Percentiles rank a stretch among this genome's conserved stretches.
These are phyloP conservation scores for Galemys pyrenaicus DNA, from an alignment of 2,113 vertebrate genomes.

Conservation along the genomic window DNA sequence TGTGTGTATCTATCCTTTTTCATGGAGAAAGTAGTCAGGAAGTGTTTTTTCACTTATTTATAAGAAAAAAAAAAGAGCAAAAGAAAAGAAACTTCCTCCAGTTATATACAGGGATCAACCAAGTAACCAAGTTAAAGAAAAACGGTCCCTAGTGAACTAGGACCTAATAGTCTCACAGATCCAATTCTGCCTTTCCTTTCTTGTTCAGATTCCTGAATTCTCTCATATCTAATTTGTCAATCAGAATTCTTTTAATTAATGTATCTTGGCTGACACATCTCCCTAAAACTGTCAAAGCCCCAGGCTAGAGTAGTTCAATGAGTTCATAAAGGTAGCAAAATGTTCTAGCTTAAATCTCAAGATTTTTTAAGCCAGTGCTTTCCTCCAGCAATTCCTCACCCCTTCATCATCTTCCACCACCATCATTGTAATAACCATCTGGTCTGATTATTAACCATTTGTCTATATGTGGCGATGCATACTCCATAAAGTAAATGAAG, in stretches of 20 bases:
- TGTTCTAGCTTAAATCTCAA: neutral
- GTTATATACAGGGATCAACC: neutral
- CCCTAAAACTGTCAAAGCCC: neutral
- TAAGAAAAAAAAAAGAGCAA: constrained; percentile 2
- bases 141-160: neutral
- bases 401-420: neutral
- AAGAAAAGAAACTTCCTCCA: neutral
- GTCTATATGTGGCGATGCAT: neutral
- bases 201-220: neutral
- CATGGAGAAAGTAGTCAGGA: constrained; percentile 6
- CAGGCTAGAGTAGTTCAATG: neutral
- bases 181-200: neutral
- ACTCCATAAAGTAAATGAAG: neutral
- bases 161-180: neutral
- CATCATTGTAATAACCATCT: neutral
- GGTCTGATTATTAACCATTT: neutral
- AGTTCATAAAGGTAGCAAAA: neutral
- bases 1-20: neutral
- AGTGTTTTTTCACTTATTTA: constrained; percentile 18
- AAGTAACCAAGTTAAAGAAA: neutral
- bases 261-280: neutral
- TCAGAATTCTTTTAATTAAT: neutral
- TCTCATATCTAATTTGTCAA: neutral
- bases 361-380: neutral
- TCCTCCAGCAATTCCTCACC: neutral